Evolutionary conservation across 2,888 invertebrate genomes (phyloP).

Genomic region (Stenoptilia bipunctidactyla): DNA sequence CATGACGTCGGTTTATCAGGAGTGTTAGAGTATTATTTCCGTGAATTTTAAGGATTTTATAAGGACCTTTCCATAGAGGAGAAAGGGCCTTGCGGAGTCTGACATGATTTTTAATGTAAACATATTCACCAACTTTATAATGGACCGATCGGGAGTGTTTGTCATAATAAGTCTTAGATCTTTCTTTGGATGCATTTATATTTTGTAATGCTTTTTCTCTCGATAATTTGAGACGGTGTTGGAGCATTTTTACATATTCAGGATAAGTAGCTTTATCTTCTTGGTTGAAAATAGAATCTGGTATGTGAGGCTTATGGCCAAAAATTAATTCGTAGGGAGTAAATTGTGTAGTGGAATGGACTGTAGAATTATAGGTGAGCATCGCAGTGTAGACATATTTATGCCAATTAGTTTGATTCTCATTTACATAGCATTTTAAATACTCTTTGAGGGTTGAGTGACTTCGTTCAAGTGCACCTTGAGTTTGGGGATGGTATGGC

Average conservation of each 20-base stretch:
- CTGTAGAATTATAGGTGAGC: conserved; percentile 23
- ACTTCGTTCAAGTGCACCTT: conserved; percentile 16
- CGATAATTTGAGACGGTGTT: conserved; percentile 19
- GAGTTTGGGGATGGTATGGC: conserved; percentile 21
- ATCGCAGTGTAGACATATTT: conserved; percentile 21
- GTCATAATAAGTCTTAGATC: conserved; percentile 21
- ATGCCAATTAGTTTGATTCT: conserved; percentile 25
- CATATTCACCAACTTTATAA: conserved; percentile 14
- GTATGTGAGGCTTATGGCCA: conserved; percentile 19
- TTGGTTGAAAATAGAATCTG: conserved; percentile 4
- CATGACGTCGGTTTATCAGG: conserved; percentile 16
- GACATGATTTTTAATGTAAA: conserved; percentile 17
- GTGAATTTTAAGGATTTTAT: conserved; percentile 18
- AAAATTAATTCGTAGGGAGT: conserved; percentile 26
- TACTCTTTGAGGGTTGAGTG: conserved; percentile 18
- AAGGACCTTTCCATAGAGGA: conserved; percentile 22
- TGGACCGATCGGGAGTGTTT: conserved; percentile 4
- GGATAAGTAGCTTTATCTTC: conserved; percentile 8
- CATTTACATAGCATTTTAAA: conserved; percentile 13
- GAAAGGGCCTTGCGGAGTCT: conserved; percentile 16
- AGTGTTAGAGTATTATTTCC: conserved; percentile 16
- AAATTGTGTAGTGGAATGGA: conserved; percentile 23
- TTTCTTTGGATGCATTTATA: conserved; percentile 19
- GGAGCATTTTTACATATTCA: conserved; percentile 20
- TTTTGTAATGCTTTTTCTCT: conserved; percentile 19